A percentile compares a stretch with the other conserved stretches of the same genome.
Conservation (phyloP, 2,113 vertebrate genomes). For the Corydoras sp. region DNA sequence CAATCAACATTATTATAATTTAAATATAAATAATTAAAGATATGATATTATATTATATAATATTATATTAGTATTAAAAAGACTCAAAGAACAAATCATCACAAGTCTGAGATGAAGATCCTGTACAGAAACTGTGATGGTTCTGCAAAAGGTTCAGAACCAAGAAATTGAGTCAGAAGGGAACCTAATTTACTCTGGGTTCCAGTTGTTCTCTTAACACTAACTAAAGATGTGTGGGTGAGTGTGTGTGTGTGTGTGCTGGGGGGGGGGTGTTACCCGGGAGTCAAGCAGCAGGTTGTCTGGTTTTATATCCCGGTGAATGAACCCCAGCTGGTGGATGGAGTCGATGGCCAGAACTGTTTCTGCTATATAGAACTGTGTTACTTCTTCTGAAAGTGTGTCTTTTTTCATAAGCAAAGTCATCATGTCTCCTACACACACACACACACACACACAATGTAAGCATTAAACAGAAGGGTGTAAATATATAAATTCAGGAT, state of each 20-base stretch:
- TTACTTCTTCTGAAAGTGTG: conserved; percentile 92
- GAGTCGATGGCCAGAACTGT: conserved; percentile 95
- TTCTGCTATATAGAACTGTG: conserved; percentile 98
- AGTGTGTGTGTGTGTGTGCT: conserved; percentile 2
- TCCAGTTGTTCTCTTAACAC: too few species aligned
- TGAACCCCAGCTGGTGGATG: conserved; percentile 97
- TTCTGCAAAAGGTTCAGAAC: too few species aligned
- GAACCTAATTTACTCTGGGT: too few species aligned
- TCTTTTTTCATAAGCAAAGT: conserved; percentile 98
- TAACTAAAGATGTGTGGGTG: background rate
- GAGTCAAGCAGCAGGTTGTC: conserved; percentile 94
- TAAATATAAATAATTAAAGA: too few species aligned
- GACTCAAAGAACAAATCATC: too few species aligned
- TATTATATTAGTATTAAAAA: too few species aligned
- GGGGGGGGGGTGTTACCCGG: conserved; percentile 64
- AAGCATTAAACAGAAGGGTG: background rate
- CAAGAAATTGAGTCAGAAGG: too few species aligned
- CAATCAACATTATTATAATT: background rate
- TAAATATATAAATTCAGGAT: background rate
- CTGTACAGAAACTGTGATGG: too few species aligned
- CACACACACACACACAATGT: conserved; percentile 6
- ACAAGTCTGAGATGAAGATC: too few species aligned
- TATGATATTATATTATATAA: too few species aligned
- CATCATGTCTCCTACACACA: conserved; percentile 92
- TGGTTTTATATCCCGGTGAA: conserved; percentile 96